These are phyloP conservation scores for Chironomus tepperi DNA, from an alignment of 1,140 invertebrate species.

Conservation along the genomic window DNA sequence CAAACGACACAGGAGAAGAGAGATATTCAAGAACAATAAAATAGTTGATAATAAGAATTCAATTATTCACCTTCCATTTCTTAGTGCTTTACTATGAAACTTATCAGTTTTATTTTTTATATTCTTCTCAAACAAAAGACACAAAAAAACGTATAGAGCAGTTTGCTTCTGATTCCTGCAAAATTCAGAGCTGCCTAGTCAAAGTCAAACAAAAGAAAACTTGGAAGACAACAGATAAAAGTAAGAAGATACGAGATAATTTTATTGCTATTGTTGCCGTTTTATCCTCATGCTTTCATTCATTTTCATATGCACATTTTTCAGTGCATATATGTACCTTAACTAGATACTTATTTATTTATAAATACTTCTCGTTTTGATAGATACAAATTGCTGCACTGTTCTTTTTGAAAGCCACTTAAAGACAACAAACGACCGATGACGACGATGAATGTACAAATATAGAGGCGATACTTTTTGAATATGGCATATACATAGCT, in stretches of 20 bases:
- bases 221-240: conserved; percentile 3
- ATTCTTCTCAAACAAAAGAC: not conserved
- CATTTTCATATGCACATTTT: not conserved
- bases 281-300: not conserved
- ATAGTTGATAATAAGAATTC: conserved; percentile 2
- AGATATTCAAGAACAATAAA: not conserved
- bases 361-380: conserved; percentile 9
- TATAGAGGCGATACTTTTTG: not conserved
- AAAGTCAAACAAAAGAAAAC: not conserved
- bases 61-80: not conserved
- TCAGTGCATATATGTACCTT: not conserved
- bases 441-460: conserved; percentile 2
- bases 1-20: not conserved
- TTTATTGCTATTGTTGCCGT: not conserved
- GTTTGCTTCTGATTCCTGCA: not conserved
- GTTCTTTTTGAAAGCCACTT: conserved; percentile 11
- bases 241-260: not conserved
- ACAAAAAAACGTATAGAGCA: not conserved
- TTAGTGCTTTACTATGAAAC: too few species aligned
- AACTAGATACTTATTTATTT: not conserved
- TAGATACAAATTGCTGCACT: conserved; percentile 17
- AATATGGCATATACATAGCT: not conserved
- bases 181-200: not conserved
- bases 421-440: conserved; percentile 7
- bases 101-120: too few species aligned